phyloP scores from a whole-genome alignment of 2,797 vertebrate species.

The Pipistrellus nathusii region DNA sequence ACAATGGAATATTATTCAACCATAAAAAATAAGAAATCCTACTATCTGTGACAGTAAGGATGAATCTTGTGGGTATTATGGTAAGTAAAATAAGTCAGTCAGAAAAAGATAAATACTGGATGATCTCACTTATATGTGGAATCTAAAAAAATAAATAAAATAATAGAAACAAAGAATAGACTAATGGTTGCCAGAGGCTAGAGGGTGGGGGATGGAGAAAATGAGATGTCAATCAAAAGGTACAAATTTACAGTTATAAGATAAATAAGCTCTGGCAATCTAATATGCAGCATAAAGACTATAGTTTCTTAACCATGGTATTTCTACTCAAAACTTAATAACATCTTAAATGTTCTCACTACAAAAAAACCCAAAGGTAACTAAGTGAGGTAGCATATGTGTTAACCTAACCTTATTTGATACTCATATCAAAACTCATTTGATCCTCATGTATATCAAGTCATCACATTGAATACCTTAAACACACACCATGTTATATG shows the following conservation, averaged over 20 bases:
- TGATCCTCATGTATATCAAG: background rate
- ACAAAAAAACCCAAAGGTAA: background rate
- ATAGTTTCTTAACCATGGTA: background rate
- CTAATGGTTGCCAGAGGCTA: background rate
- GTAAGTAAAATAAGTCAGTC: background rate
- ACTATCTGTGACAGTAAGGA: background rate
- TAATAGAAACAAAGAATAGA: background rate
- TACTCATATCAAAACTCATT: background rate
- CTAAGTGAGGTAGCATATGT: background rate
- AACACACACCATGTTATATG: background rate
- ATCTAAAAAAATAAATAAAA: background rate
- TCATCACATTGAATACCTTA: background rate
- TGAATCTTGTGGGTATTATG: background rate
- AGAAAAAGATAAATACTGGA: background rate
- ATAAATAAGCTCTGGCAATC: background rate
- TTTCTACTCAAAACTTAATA: background rate
- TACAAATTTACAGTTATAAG: background rate
- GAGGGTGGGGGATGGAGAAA: background rate
- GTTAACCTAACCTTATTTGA: background rate
- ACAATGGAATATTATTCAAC: background rate
- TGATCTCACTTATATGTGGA: background rate
- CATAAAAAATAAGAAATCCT: background rate
- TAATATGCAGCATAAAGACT: background rate
- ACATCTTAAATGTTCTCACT: background rate
- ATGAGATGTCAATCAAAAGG: background rate